Percentiles rank a stretch among this genome's conserved stretches.
Conservation (phyloP, 2,797 vertebrate genomes). For the Acanthopagrus latus region DNA sequence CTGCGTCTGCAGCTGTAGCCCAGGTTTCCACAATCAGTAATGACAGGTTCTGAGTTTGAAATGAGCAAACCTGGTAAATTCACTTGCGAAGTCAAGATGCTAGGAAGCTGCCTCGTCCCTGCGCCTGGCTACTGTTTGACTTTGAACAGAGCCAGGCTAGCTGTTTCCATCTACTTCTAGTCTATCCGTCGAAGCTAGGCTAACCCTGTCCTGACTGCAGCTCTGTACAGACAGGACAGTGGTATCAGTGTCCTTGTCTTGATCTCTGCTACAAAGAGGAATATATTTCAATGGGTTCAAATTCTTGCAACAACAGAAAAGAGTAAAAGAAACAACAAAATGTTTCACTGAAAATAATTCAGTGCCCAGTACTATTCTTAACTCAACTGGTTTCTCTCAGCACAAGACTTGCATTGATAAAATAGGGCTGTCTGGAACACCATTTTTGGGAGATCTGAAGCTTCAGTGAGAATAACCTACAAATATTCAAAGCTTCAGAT, state of each 20-base stretch:
- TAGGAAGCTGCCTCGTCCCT: neutral
- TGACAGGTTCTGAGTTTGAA: neutral
- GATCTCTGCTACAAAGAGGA: neutral
- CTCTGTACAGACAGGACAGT: neutral
- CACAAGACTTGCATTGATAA: neutral
- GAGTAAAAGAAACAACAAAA: neutral
- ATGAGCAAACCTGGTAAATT: neutral
- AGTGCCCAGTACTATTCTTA: neutral
- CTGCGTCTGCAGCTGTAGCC: neutral
- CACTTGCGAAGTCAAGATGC: neutral
- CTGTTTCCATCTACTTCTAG: neutral
- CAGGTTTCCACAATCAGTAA: neutral
- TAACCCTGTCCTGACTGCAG: neutral
- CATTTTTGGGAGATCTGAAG: too few species aligned
- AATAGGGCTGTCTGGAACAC: too few species aligned
- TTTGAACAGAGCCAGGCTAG: neutral
- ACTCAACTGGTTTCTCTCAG: neutral
- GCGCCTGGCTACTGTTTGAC: neutral
- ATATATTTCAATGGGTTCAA: neutral
- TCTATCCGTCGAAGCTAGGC: neutral
- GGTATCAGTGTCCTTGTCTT: neutral
- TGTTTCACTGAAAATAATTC: neutral
- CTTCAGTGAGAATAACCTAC: too few species aligned
- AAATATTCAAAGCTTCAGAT: too few species aligned
- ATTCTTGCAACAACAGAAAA: neutral